Conservation (phyloP, 1,140 invertebrate species). For the Probaryconus sp. region DNA sequence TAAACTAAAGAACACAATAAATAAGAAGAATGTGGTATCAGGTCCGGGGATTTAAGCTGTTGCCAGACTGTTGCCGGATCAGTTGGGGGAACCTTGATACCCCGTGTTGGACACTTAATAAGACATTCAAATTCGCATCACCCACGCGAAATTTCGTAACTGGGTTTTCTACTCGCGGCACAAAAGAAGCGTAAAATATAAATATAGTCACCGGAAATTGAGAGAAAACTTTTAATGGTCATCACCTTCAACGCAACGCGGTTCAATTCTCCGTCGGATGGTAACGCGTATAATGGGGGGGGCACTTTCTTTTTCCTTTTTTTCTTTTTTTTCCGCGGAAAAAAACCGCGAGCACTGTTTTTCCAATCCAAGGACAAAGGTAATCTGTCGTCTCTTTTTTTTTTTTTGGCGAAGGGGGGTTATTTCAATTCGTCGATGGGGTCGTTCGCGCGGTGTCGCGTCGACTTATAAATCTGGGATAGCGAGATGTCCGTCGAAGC, state of each 20-base stretch:
- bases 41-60: too few relatives aligned
- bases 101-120: too few relatives aligned
- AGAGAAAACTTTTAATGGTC: neutral
- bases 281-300: conserved; percentile 3
- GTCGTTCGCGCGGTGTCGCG: conserved; percentile 56
- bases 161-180: conserved; percentile 8
- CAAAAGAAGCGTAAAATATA: conserved; percentile 10
- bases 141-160: conserved; percentile 40
- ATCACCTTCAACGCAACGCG: conserved; percentile 4
- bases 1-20: too few relatives aligned
- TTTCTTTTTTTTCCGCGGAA: neutral
- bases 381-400: neutral
- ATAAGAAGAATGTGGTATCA: too few relatives aligned
- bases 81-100: too few relatives aligned
- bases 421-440: conserved; percentile 43
- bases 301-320: neutral
- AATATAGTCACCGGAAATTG: conserved; percentile 8
- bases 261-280: neutral
- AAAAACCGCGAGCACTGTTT: too few relatives aligned
- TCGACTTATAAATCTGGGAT: conserved; percentile 55
- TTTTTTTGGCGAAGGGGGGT: neutral
- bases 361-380: too few relatives aligned
- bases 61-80: too few relatives aligned
- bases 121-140: neutral
- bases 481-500: conserved; percentile 64